Conservation (phyloP, 2,797 vertebrate species). For the Vespertilio murinus region DNA sequence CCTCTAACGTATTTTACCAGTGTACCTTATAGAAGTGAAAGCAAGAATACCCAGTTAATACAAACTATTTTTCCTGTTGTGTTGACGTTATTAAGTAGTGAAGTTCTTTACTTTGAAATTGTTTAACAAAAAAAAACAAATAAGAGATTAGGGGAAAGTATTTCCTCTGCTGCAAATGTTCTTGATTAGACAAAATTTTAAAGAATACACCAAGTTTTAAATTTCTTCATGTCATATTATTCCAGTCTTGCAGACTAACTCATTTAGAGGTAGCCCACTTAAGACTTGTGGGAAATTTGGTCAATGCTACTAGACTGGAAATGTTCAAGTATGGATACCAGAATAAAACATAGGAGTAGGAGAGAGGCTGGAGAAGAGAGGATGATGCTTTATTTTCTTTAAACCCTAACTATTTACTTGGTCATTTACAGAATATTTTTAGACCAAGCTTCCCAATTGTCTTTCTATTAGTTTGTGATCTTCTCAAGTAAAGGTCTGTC, state of each 20-base stretch:
- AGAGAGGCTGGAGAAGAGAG: rapidly evolving
- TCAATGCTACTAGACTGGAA: background rate
- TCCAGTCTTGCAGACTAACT: background rate
- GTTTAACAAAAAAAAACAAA: background rate
- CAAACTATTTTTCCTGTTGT: background rate
- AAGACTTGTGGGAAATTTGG: background rate
- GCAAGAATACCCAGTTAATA: background rate
- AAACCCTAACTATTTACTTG: background rate
- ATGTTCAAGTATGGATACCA: background rate
- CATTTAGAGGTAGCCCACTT: background rate
- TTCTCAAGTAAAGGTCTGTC: background rate
- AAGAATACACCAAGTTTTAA: background rate
- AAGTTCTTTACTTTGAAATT: conserved; percentile 30
- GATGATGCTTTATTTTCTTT: background rate
- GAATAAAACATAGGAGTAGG: background rate
- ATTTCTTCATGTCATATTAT: background rate
- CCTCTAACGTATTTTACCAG: background rate
- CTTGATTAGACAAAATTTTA: background rate
- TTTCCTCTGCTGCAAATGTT: background rate
- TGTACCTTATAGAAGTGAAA: background rate
- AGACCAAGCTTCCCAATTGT: background rate
- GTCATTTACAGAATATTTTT: background rate
- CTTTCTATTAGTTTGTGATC: background rate
- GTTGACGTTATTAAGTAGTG: background rate
- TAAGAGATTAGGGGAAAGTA: background rate